phyloP scores from a whole-genome alignment of 2,797 vertebrate species.

The Peromyscus aztecus region DNA sequence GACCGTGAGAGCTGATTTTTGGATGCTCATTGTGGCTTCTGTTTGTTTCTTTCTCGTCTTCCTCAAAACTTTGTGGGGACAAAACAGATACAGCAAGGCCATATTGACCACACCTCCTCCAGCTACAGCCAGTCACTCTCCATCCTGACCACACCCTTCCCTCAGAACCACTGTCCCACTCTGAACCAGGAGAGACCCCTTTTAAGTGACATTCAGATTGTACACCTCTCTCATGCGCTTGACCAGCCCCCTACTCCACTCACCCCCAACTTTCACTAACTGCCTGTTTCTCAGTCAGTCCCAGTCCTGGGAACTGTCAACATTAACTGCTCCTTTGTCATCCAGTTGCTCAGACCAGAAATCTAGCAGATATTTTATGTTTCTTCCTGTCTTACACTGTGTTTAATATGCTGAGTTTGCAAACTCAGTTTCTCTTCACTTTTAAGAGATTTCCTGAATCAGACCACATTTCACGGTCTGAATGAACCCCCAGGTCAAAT shows the following conservation, averaged over 20 bases:
- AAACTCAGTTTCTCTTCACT: neutral
- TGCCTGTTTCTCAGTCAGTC: neutral
- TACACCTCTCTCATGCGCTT: neutral
- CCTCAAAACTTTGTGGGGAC: neutral
- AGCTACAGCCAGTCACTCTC: fast-evolving
- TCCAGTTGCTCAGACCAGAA: neutral
- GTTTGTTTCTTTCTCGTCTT: neutral
- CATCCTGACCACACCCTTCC: fast-evolving
- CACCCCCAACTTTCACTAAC: fast-evolving
- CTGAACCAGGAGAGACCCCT: neutral
- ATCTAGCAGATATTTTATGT: neutral
- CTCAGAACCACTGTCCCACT: too few species aligned
- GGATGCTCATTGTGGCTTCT: neutral
- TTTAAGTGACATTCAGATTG: neutral
- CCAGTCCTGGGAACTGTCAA: neutral
- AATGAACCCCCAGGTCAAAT: neutral
- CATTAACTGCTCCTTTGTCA: too few species aligned
- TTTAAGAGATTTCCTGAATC: neutral
- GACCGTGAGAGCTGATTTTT: neutral
- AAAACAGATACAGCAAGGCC: fast-evolving
- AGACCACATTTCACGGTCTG: neutral
- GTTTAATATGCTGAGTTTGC: neutral
- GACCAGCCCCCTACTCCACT: fast-evolving
- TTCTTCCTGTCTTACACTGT: neutral
- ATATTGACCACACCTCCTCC: neutral